Evolutionary conservation across 2,888 invertebrate genomes (phyloP), one percentile per base, ranked within the genome.

Genomic region (Xanthostigma xanthostigma): DNA sequence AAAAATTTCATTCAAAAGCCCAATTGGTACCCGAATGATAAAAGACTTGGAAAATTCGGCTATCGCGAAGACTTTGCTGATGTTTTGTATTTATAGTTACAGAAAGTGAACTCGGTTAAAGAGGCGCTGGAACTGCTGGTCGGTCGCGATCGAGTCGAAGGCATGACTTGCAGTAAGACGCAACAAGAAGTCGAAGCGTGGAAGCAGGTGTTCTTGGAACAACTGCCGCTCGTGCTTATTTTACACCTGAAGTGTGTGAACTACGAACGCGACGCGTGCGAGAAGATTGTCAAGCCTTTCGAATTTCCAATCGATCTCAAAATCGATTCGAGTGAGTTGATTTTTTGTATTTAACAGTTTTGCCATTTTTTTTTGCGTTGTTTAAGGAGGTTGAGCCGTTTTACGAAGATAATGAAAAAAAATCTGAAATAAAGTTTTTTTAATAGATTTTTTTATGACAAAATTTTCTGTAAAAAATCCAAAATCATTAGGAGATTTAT

Each of bases 221-320:
- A 90, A 63, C 67, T 95, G 52, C 96, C 95, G 0, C 79, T 87
- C 6, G 86, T 94, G 2, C 72, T 96, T 42, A 79, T 96, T 57
- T 71, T 96, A 55, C 95, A 96, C 66, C 75, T 96, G 50, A 96
- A 96, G 68, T 89, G 92, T 71, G 95, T 96, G 70, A 89, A 94
- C 64, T 85, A 90, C 57, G 83, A 86, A 60, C 57, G 67, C 41
- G 88, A 92, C 54, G 91, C 90, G 13, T 87, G 89, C 64, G 88
- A 90, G 47, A 96, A 96, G 69, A 86, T 95, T 49, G 74, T 90
- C 53, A 96, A 95, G 71, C 84, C 82, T 52, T 79, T 96, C 12
- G 90, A 92, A 59, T 94, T 90, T 65, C 85, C 88, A 0, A 76
- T 92, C 46, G 90, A 92, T 64, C 72, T 93, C 49, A 92, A 92